Percentiles rank a stretch among this genome's conserved stretches.
Evolutionary conservation across 2,113 vertebrate species (phyloP).

Genomic region (Corythornis vintsioides): DNA sequence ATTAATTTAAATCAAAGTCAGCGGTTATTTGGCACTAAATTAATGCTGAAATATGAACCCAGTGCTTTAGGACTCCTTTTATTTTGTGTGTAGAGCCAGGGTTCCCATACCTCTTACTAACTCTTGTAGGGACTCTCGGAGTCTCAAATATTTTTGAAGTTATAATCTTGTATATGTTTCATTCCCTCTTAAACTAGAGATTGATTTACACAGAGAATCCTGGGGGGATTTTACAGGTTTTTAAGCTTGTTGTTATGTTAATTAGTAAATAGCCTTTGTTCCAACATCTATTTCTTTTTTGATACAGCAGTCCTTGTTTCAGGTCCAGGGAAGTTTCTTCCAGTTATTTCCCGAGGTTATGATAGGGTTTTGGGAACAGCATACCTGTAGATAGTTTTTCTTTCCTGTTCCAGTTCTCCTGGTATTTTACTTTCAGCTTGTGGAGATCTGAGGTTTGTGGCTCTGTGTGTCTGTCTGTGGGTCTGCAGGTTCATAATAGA

Average conservation of each 20-base stretch:
- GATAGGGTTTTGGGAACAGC: background rate
- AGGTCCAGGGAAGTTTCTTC: background rate
- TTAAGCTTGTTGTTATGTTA: background rate
- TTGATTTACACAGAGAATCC: background rate
- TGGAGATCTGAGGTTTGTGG: background rate
- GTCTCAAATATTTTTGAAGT: background rate
- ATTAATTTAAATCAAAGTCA: slow-evolving; percentile 12
- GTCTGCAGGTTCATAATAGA: background rate
- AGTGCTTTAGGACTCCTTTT: background rate
- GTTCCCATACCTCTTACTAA: background rate
- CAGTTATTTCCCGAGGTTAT: background rate
- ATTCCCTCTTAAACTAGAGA: background rate
- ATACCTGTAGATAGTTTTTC: background rate
- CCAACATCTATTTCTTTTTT: background rate
- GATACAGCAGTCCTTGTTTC: background rate
- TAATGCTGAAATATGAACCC: background rate
- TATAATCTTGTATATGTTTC: background rate
- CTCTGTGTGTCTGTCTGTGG: background rate
- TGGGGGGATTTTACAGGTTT: background rate
- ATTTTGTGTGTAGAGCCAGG: background rate
- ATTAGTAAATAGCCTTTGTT: background rate
- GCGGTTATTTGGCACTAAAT: slow-evolving; percentile 5
- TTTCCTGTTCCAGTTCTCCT: background rate
- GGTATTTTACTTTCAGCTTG: background rate
- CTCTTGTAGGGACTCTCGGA: background rate